Percentiles rank a stretch among this genome's conserved stretches.
These are phyloP conservation scores for Fukomys damarensis DNA, from an alignment of 2,113 vertebrate genomes.

Conservation along the genomic window DNA sequence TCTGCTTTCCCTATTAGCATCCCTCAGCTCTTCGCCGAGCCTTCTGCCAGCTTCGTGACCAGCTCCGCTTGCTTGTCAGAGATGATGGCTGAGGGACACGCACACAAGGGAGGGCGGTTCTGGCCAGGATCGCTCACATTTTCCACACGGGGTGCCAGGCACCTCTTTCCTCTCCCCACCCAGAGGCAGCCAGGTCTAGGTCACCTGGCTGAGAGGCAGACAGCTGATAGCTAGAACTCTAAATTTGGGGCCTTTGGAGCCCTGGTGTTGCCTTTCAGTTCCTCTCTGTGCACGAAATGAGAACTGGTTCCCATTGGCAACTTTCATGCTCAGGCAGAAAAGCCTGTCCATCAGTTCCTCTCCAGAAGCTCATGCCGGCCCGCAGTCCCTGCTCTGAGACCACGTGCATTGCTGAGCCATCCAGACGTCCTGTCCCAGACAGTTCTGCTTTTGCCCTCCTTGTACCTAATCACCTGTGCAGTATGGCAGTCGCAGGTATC, in stretches of 20 bases:
- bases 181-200: slow-evolving; percentile 72
- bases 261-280: slow-evolving; percentile 74
- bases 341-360: not conserved
- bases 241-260: slow-evolving; percentile 76
- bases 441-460: not conserved
- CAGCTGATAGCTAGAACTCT: slow-evolving; percentile 71
- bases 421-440: not conserved
- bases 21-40: slow-evolving; percentile 18
- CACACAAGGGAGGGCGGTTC: not conserved
- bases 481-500: not conserved
- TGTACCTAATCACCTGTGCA: not conserved
- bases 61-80: slow-evolving; percentile 70
- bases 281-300: slow-evolving; percentile 46
- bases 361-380: not conserved
- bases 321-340: not conserved
- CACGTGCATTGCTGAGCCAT: not conserved
- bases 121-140: slow-evolving; percentile 80
- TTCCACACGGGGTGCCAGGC: slow-evolving; percentile 85
- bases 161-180: slow-evolving; percentile 68
- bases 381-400: not conserved
- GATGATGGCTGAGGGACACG: slow-evolving; percentile 26
- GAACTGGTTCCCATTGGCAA: not conserved
- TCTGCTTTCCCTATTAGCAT: slow-evolving; percentile 78
- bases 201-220: slow-evolving; percentile 80
- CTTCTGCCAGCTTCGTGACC: slow-evolving; percentile 24